Evolutionary conservation across 2,888 invertebrate genomes (phyloP).

Genomic region (Rotaria magnacalcarata): DNA sequence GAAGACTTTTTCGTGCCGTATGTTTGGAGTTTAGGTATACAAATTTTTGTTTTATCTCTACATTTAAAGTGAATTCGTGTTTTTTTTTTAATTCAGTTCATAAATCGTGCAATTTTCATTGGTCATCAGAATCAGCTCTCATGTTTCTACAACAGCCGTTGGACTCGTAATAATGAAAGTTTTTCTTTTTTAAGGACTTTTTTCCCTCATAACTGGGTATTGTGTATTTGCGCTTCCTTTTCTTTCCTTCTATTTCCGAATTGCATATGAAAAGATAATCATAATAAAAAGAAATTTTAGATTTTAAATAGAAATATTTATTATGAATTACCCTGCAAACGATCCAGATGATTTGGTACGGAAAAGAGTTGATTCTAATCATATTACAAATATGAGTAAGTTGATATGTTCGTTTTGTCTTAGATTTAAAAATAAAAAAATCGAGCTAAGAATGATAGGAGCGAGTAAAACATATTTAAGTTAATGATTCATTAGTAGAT

Average conservation of each 20-base stretch:
- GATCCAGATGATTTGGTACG: not conserved
- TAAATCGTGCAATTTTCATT: conserved; percentile 41
- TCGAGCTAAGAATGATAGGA: no score
- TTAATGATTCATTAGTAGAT: no score
- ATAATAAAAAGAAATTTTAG: not conserved
- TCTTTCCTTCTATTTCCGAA: not conserved
- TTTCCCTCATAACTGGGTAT: not conserved
- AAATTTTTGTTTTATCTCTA: no score
- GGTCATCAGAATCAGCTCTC: conserved; percentile 38
- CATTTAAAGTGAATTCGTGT: not conserved
- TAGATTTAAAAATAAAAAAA: no score
- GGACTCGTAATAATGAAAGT: not conserved
- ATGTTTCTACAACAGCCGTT: not conserved
- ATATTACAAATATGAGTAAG: conserved; percentile 21
- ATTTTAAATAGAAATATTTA: not conserved
- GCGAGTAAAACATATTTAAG: no score
- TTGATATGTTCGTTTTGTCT: not conserved
- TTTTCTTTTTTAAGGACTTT: no score
- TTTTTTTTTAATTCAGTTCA: not conserved
- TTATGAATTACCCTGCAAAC: not conserved
- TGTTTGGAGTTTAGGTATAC: conserved; percentile 77
- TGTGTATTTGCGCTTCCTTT: not conserved
- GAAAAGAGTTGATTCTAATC: not conserved
- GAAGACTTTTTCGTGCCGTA: conserved; percentile 99
- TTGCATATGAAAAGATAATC: not conserved